Percentiles rank a stretch among this genome's conserved stretches.
These are phyloP conservation scores for Hedya salicella DNA, from an alignment of 2,888 invertebrate genomes.

Conservation along the genomic window DNA sequence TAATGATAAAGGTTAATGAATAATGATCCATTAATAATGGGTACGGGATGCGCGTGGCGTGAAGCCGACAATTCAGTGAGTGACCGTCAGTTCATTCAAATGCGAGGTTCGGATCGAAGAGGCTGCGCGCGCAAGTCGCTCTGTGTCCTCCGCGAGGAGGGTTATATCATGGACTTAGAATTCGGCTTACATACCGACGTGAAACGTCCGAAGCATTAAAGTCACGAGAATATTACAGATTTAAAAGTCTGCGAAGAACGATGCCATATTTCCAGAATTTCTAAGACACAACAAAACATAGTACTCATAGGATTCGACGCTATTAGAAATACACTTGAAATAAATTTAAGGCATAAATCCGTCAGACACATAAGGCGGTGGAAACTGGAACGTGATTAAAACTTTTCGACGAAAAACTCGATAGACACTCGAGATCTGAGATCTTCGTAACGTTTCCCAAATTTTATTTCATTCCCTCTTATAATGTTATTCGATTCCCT, in stretches of 20 bases:
- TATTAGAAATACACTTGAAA: background rate
- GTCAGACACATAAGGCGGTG: slow-evolving; percentile 13
- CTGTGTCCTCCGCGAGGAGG: slow-evolving; percentile 37
- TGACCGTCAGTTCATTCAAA: slow-evolving; percentile 77
- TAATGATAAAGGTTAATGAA: slow-evolving; percentile 15
- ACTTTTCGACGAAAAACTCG: slow-evolving; percentile 49
- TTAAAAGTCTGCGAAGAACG: background rate
- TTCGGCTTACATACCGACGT: slow-evolving; percentile 50
- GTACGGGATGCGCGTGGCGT: slow-evolving; percentile 51
- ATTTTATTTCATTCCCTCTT: slow-evolving; percentile 20
- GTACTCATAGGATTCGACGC: background rate
- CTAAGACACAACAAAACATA: background rate
- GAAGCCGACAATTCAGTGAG: slow-evolving; percentile 59
- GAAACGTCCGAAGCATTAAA: slow-evolving; percentile 56
- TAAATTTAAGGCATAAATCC: slow-evolving; percentile 8
- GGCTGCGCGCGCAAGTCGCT: slow-evolving; percentile 74
- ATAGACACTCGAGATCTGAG: slow-evolving; percentile 39
- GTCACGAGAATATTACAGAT: slow-evolving; percentile 41
- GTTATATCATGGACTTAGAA: slow-evolving; percentile 46
- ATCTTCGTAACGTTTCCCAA: slow-evolving; percentile 35
- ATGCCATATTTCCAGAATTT: background rate
- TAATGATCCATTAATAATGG: slow-evolving; percentile 23
- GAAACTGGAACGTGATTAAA: slow-evolving; percentile 50
- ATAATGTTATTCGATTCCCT: slow-evolving; percentile 21
- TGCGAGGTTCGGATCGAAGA: slow-evolving; percentile 72